These are phyloP conservation scores for Cheirogaleus major DNA, from an alignment of 2,797 vertebrate species.

Conservation along the genomic window DNA sequence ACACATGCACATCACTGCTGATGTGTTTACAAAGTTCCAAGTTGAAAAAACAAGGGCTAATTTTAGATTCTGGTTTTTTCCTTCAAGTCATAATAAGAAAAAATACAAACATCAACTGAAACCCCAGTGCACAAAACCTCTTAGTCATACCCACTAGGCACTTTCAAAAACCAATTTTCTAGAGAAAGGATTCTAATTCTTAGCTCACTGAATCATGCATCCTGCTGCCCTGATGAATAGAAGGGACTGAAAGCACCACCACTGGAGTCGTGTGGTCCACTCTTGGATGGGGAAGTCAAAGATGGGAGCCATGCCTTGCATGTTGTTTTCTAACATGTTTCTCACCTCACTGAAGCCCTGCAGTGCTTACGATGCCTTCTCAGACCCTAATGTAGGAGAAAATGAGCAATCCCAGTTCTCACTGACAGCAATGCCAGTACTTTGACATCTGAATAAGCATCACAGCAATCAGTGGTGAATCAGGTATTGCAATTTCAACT, in stretches of 20 bases:
- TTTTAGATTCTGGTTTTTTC: constrained; percentile 74
- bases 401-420: neutral
- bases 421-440: neutral
- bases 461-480: neutral
- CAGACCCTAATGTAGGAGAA: neutral
- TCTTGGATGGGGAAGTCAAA: neutral
- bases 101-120: constrained; percentile 72
- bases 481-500: neutral
- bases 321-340: neutral
- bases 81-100: constrained; percentile 72
- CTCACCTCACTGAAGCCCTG: neutral
- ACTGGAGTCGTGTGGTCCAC: neutral
- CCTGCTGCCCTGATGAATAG: neutral
- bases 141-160: constrained; percentile 66
- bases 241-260: neutral
- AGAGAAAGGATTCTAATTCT: constrained; percentile 58
- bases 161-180: constrained; percentile 64
- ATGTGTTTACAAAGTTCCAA: constrained; percentile 79
- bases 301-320: neutral
- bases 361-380: neutral
- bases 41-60: constrained; percentile 71
- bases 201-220: constrained; percentile 16
- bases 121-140: constrained; percentile 57
- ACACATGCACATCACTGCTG: neutral
- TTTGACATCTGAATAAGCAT: neutral